Evolutionary conservation across 2,888 invertebrate genomes (phyloP), one percentile per base, ranked within the genome.

Genomic region (Clunio marinus): DNA sequence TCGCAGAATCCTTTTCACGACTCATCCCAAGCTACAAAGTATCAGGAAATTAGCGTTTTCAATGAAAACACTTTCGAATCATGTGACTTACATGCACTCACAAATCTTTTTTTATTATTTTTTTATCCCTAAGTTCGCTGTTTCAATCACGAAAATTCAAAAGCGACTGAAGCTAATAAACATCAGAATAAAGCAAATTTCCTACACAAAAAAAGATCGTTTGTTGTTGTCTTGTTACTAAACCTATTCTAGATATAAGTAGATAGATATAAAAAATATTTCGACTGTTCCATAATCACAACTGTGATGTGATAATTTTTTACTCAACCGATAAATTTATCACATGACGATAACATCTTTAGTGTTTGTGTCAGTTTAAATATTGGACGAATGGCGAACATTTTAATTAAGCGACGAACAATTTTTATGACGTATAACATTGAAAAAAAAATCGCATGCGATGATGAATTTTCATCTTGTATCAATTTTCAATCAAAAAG

Each of bases 101-200:
- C n/a, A 27, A 57, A 57, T 57, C n/a, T 57, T 27, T 20, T 27
- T 25, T 57, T 57, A n/a, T n/a, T n/a, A 57, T 57, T 25, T 57
- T n/a, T 51, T 17, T 45, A 17, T 41, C 2, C 10, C 22, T 63
- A n/a, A n/a, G 1, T 10, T 41, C 55, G 66, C 28, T 68, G 68
- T 58, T 68, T 24, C 41, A 58, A 68, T 57, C 68, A 68, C 68
- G 45, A 58, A 57, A 58, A 68, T 68, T 68, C 68, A 58, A 37
- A 68, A 57, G 45, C 45, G 58, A 68, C 68, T 68, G 68, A 68
- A 7, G 28, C 7, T 2, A 57, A 24, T n/a, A 57, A 27, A 57
- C 57, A 57, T 57, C 3, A 27, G 57, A 57, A 24, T 37, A 37
- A 32, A 22, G n/a, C n/a, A n/a, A 60, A 1, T 37, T 35, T 60